Conservation (phyloP, 2,888 invertebrate genomes). For the Volucella inanis region DNA sequence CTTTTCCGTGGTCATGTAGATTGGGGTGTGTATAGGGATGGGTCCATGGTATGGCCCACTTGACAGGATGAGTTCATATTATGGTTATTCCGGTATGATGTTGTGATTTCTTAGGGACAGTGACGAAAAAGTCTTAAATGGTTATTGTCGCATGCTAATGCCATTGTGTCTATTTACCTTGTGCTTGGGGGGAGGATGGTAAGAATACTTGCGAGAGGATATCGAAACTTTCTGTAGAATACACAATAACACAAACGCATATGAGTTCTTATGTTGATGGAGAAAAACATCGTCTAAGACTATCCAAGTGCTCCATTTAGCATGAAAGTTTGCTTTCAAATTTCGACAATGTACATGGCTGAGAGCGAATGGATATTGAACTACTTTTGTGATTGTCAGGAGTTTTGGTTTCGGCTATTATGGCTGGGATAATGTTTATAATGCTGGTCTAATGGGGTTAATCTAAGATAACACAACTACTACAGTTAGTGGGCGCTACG, state of each 20-base stretch:
- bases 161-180: slow-evolving; percentile 39
- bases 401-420: slow-evolving; percentile 59
- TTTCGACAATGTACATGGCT: slow-evolving; percentile 33
- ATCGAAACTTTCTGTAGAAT: neutral
- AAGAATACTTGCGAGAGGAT: slow-evolving; percentile 37
- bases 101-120: slow-evolving; percentile 44
- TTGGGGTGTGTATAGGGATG: neutral
- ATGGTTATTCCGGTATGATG: slow-evolving; percentile 46
- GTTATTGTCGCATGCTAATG: slow-evolving; percentile 15
- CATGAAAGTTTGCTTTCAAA: slow-evolving; percentile 32
- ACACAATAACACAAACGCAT: neutral
- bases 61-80: slow-evolving; percentile 41
- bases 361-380: slow-evolving; percentile 57
- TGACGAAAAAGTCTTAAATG: slow-evolving; percentile 41
- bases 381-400: slow-evolving; percentile 55
- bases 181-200: slow-evolving; percentile 6
- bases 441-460: slow-evolving; percentile 67
- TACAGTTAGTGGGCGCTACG: neutral
- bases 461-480: slow-evolving; percentile 59
- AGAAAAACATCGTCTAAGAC: slow-evolving; percentile 1
- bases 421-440: slow-evolving; percentile 66
- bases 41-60: slow-evolving; percentile 1
- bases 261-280: neutral
- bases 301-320: slow-evolving; percentile 21
- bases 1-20: slow-evolving; percentile 11